These are phyloP conservation scores for Panurus biarmicus DNA, from an alignment of 2,113 vertebrate genomes.

Conservation along the genomic window DNA sequence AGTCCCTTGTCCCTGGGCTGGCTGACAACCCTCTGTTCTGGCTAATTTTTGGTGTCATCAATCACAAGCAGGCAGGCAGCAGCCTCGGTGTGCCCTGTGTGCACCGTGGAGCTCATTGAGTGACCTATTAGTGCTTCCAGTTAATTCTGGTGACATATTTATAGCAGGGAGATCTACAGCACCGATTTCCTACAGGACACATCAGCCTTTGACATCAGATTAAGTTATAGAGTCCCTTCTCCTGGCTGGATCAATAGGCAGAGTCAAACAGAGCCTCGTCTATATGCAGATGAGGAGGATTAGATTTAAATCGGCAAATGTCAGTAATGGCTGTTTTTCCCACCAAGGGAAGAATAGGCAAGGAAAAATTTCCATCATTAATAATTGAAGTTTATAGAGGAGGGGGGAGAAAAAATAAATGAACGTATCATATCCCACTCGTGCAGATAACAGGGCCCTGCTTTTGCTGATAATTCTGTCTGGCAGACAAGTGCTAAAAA, in stretches of 20 bases:
- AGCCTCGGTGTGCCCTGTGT: constrained; percentile 19
- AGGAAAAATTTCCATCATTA: constrained; percentile 46
- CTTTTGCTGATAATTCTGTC: constrained; percentile 31
- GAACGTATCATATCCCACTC: not conserved
- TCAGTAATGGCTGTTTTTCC: constrained; percentile 29
- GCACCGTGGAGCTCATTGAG: constrained; percentile 38
- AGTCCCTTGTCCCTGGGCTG: not conserved
- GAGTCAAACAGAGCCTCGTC: constrained; percentile 19
- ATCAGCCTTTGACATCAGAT: constrained; percentile 47
- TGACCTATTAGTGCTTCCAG: constrained; percentile 64
- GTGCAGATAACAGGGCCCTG: not conserved
- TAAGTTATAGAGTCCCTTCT: constrained; percentile 43
- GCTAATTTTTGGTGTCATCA: constrained; percentile 60
- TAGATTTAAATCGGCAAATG: constrained; percentile 42
- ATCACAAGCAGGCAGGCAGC: constrained; percentile 12
- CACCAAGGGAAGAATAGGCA: constrained; percentile 9
- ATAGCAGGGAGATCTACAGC: constrained; percentile 53
- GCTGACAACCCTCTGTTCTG: constrained; percentile 27
- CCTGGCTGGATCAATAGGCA: constrained; percentile 36
- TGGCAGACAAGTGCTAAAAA: constrained; percentile 40
- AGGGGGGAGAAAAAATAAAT: not conserved
- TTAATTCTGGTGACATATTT: constrained; percentile 69
- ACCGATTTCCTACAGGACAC: constrained; percentile 51
- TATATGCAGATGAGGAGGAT: constrained; percentile 49
- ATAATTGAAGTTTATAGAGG: constrained; percentile 46